phyloP scores from a whole-genome alignment of 2,797 vertebrate species.

The Kryptopterus vitreolus region DNA sequence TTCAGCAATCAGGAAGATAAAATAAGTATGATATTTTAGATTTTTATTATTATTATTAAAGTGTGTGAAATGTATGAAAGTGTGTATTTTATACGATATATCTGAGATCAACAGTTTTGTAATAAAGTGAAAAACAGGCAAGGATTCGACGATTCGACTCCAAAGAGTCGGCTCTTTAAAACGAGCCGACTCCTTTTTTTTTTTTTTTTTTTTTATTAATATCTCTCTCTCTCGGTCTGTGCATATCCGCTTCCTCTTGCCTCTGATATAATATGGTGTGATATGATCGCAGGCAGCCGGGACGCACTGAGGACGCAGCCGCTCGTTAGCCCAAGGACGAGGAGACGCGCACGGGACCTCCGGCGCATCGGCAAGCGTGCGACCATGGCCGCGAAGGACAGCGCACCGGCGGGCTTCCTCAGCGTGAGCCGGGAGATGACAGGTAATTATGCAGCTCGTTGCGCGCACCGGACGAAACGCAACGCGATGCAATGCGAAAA shows the following conservation, averaged over 20 bases:
- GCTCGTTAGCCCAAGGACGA: conserved; percentile 51
- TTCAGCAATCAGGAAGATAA: neutral
- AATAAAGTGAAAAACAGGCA: neutral
- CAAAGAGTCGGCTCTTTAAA: conserved; percentile 13
- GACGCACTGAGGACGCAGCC: neutral
- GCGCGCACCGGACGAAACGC: neutral
- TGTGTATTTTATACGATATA: no score
- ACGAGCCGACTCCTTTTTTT: neutral
- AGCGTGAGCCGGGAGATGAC: conserved; percentile 75
- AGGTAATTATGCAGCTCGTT: conserved; percentile 66
- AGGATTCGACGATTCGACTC: neutral
- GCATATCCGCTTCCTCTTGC: conserved; percentile 33
- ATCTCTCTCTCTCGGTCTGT: neutral
- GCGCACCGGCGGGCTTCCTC: conserved; percentile 63
- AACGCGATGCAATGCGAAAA: no score
- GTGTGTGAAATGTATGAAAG: no score
- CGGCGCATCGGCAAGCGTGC: conserved; percentile 41
- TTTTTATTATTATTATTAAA: neutral
- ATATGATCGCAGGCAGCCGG: conserved; percentile 3
- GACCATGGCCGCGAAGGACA: conserved; percentile 75
- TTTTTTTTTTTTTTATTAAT: no score
- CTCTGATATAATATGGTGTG: conserved; percentile 44
- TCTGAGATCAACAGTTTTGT: no score
- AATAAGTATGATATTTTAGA: neutral
- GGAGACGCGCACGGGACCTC: conserved; percentile 37